These are phyloP conservation scores for Drosophila limbata DNA, from an alignment of 2,888 invertebrate species.

Conservation along the genomic window DNA sequence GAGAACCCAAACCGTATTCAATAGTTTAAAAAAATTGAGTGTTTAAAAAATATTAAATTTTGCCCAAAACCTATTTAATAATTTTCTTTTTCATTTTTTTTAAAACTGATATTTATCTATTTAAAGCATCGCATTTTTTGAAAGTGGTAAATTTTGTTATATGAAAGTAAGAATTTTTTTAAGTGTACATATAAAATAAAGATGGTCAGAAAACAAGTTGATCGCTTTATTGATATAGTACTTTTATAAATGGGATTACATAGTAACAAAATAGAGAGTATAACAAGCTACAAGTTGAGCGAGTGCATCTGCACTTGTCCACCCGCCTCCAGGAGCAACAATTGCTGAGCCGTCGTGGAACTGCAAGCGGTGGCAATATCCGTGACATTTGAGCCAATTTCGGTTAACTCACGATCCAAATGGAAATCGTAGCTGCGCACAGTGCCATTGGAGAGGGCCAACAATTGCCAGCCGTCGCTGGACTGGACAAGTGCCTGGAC, in stretches of 20 bases:
- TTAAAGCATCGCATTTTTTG: too few species aligned
- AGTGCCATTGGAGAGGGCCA: conserved; percentile 80
- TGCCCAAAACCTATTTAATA: too few species aligned
- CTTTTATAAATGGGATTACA: not conserved
- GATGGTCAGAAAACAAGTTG: conserved; percentile 14
- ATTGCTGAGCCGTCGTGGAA: conserved; percentile 54
- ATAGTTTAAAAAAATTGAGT: too few species aligned
- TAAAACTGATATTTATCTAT: too few species aligned
- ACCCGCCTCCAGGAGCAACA: conserved; percentile 62
- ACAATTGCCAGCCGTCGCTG: conserved; percentile 80
- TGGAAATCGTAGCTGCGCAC: conserved; percentile 82
- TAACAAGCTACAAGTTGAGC: conserved; percentile 55
- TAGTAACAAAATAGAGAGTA: conserved; percentile 36
- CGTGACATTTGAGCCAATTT: conserved; percentile 27
- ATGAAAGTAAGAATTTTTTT: too few species aligned
- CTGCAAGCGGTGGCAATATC: conserved; percentile 74
- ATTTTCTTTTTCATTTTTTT: too few species aligned
- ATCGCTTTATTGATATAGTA: conserved; percentile 15
- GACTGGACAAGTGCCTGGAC: conserved; percentile 82
- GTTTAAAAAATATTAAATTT: too few species aligned
- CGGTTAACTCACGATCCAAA: conserved; percentile 73
- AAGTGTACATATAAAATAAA: too few species aligned
- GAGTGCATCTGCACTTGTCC: conserved; percentile 71
- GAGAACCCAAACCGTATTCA: too few species aligned
- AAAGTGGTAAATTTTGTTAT: too few species aligned